Percentiles rank a stretch among this genome's conserved stretches.
Conservation (phyloP, 2,797 vertebrate species). For the Phyllotis vaccarum region DNA sequence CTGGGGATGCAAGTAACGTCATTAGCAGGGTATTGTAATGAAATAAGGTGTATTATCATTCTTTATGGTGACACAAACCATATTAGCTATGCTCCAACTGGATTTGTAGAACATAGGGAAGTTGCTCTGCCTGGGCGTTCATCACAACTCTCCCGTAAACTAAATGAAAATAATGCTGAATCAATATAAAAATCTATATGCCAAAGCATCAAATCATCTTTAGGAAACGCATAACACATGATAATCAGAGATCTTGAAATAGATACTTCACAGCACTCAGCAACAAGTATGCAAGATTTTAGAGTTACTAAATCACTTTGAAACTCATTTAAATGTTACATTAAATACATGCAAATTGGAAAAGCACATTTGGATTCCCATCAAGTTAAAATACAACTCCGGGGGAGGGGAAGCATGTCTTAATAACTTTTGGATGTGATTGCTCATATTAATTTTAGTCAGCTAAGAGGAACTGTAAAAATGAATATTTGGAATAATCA, state of each 20-base stretch:
- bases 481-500: not conserved
- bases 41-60: conserved; percentile 93
- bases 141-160: conserved; percentile 88
- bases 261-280: conserved; percentile 72
- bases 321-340: conserved; percentile 59
- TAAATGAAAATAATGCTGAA: conserved; percentile 87
- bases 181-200: conserved; percentile 83
- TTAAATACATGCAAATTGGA: conserved; percentile 56
- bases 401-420: not conserved
- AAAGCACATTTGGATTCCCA: conserved; percentile 42
- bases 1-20: conserved; percentile 97
- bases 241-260: conserved; percentile 74
- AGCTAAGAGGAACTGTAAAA: conserved; percentile 10
- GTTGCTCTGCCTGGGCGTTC: conserved; percentile 89
- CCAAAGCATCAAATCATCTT: conserved; percentile 82
- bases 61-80: conserved; percentile 92
- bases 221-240: conserved; percentile 76
- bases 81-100: conserved; percentile 92
- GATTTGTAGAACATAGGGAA: conserved; percentile 89
- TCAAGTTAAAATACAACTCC: not conserved
- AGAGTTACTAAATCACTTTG: conserved; percentile 62
- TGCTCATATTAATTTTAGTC: not conserved
- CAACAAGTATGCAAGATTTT: conserved; percentile 81
- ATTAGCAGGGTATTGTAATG: conserved; percentile 95
- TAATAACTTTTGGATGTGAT: not conserved